A percentile compares a stretch with the other conserved stretches of the same genome.
Evolutionary conservation across 2,888 invertebrate species (phyloP).

Genomic region (Molorchus minor): DNA sequence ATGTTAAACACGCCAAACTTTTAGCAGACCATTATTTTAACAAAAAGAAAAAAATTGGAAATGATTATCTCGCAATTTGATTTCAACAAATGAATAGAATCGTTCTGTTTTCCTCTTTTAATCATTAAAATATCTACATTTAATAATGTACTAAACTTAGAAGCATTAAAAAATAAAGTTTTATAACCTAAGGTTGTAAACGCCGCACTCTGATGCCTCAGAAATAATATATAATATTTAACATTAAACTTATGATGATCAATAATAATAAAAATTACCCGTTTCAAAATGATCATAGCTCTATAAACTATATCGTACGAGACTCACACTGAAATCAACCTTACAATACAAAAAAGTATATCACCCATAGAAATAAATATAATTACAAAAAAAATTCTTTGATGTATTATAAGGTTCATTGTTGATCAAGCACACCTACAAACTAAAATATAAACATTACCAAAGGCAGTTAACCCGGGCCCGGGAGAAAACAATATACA

Average conservation of each 20-base stretch:
- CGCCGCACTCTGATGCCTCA: conserved; percentile 56
- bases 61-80: conserved; percentile 16
- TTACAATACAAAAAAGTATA: conserved; percentile 40
- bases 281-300: conserved; percentile 34
- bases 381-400: conserved; percentile 42
- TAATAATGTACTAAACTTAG: conserved; percentile 44
- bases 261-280: conserved; percentile 43
- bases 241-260: conserved; percentile 33
- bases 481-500: too few species aligned
- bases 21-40: conserved; percentile 18
- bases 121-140: conserved; percentile 39
- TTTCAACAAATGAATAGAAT: conserved; percentile 28
- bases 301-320: conserved; percentile 13
- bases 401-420: conserved; percentile 34
- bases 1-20: conserved; percentile 17
- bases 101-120: conserved; percentile 12
- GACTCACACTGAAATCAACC: conserved; percentile 33
- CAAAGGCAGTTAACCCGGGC: not conserved
- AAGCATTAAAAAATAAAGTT: conserved; percentile 41
- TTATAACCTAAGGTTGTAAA: conserved; percentile 41
- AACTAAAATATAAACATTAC: conserved; percentile 4
- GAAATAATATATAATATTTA: conserved; percentile 33
- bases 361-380: conserved; percentile 46
- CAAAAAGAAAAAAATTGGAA: conserved; percentile 13
- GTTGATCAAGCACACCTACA: conserved; percentile 28